These are phyloP conservation scores for Harpalus rubripes DNA, from an alignment of 2,888 invertebrate genomes.

Conservation along the genomic window DNA sequence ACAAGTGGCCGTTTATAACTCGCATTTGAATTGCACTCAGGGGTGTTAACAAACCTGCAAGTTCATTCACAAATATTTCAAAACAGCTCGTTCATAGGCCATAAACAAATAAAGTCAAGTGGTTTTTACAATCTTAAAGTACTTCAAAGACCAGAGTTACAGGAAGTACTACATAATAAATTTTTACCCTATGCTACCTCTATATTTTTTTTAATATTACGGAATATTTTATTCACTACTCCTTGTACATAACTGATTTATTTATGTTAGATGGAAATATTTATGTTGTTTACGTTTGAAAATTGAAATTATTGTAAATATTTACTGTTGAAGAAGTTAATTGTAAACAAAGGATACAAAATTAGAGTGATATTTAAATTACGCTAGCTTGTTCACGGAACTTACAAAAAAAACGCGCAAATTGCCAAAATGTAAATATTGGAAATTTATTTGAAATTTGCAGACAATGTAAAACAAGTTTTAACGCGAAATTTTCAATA, in stretches of 20 bases:
- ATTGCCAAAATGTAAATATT: slow-evolving; percentile 26
- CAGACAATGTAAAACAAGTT: too few species aligned
- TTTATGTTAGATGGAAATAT: slow-evolving; percentile 11
- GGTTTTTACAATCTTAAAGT: slow-evolving; percentile 17
- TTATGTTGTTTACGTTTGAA: not conserved
- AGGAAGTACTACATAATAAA: not conserved
- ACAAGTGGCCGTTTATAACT: slow-evolving; percentile 33
- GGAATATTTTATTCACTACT: not conserved
- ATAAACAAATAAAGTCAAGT: slow-evolving; percentile 48
- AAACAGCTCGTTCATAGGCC: slow-evolving; percentile 7
- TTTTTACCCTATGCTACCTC: not conserved
- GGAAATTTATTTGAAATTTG: not conserved
- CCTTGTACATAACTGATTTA: slow-evolving; percentile 20
- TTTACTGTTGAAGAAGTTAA: not conserved
- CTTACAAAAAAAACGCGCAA: not conserved
- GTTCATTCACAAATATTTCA: slow-evolving; percentile 43
- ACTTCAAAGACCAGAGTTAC: slow-evolving; percentile 18
- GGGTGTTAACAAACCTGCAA: slow-evolving; percentile 37
- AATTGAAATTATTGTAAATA: slow-evolving; percentile 37
- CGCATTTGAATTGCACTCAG: not conserved
- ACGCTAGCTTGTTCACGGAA: slow-evolving; percentile 27
- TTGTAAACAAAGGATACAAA: slow-evolving; percentile 29
- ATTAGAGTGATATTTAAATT: slow-evolving; percentile 33
- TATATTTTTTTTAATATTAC: not conserved
- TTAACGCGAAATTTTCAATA: too few species aligned